Percentiles rank a stretch among this genome's conserved stretches.
phyloP scores from a whole-genome alignment of 2,797 vertebrate genomes.

The Coregonus suidteri region DNA sequence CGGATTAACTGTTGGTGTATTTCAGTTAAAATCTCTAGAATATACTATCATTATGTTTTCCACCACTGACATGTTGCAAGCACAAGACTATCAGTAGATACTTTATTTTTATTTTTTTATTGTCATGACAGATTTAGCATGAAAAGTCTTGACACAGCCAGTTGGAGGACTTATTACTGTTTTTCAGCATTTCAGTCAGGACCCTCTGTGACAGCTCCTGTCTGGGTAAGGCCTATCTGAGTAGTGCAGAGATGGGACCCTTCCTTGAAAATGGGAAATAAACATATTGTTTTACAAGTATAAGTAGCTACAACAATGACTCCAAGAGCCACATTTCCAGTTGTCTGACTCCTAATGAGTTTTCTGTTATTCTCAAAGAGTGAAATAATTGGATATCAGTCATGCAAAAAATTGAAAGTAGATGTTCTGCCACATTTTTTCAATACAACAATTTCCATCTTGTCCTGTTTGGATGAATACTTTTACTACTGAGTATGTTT shows the following conservation, averaged over 20 bases:
- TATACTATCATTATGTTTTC: slow-evolving; percentile 13
- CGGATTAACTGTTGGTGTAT: background rate
- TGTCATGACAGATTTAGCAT: slow-evolving; percentile 10
- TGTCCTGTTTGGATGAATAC: slow-evolving; percentile 21
- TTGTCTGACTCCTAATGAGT: slow-evolving; percentile 82
- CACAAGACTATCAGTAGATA: slow-evolving; percentile 8
- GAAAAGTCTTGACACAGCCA: slow-evolving; percentile 30
- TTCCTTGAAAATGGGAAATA: background rate
- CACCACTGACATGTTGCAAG: background rate
- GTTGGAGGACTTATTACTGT: slow-evolving; percentile 30
- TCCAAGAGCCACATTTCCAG: slow-evolving; percentile 74
- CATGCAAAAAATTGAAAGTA: slow-evolving; percentile 71
- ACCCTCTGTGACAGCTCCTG: slow-evolving; percentile 41
- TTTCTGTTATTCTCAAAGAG: slow-evolving; percentile 76
- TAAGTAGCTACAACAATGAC: slow-evolving; percentile 61
- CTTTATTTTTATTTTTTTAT: background rate
- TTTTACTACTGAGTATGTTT: background rate
- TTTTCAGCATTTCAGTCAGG: slow-evolving; percentile 57
- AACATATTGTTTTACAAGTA: slow-evolving; percentile 13
- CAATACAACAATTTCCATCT: slow-evolving; percentile 68
- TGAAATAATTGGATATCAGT: slow-evolving; percentile 83
- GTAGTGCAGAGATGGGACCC: slow-evolving; percentile 44
- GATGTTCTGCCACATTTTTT: slow-evolving; percentile 74
- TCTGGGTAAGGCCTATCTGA: slow-evolving; percentile 5
- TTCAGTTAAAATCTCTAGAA: slow-evolving; percentile 1